Conservation (phyloP, 2,888 invertebrate species). For the Abscondita cerata region DNA sequence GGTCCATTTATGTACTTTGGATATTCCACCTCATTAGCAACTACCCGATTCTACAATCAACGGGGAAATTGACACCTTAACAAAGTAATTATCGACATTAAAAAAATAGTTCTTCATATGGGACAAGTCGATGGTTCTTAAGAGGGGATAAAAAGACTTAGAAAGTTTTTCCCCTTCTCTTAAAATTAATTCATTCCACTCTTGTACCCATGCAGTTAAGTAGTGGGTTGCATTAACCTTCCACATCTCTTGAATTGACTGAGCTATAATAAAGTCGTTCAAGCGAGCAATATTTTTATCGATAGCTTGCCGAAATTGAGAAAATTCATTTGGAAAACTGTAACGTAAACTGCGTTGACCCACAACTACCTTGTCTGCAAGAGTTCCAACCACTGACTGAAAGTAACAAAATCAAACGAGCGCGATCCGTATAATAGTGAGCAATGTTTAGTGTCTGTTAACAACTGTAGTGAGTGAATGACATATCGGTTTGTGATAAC, state of each 20-base stretch:
- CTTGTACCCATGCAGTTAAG: constrained; percentile 37
- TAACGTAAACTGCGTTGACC: constrained; percentile 52
- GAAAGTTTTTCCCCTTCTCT: constrained; percentile 51
- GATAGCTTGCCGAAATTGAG: constrained; percentile 14
- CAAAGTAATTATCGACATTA: too few relatives aligned
- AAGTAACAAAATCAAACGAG: constrained; percentile 41
- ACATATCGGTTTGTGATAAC: constrained; percentile 21
- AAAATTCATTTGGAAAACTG: constrained; percentile 38
- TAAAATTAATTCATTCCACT: constrained; percentile 38
- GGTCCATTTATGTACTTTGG: too few relatives aligned
- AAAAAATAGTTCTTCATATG: too few relatives aligned
- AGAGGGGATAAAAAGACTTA: constrained; percentile 44
- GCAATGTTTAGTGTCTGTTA: constrained; percentile 43
- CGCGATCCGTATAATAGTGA: constrained; percentile 43
- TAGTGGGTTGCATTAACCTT: constrained; percentile 47
- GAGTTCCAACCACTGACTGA: constrained; percentile 42
- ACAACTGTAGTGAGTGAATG: constrained; percentile 33
- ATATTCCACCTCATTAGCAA: too few relatives aligned
- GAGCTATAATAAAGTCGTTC: constrained; percentile 43
- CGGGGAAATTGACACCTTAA: too few relatives aligned
- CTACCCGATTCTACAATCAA: too few relatives aligned
- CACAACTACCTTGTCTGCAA: constrained; percentile 44
- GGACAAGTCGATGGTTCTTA: background rate
- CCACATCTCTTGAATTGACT: constrained; percentile 48
- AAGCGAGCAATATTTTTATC: constrained; percentile 24